phyloP scores from a whole-genome alignment of 37 sponge, comb jelly and placozoan species.

The Hexactinellida sp. region DNA sequence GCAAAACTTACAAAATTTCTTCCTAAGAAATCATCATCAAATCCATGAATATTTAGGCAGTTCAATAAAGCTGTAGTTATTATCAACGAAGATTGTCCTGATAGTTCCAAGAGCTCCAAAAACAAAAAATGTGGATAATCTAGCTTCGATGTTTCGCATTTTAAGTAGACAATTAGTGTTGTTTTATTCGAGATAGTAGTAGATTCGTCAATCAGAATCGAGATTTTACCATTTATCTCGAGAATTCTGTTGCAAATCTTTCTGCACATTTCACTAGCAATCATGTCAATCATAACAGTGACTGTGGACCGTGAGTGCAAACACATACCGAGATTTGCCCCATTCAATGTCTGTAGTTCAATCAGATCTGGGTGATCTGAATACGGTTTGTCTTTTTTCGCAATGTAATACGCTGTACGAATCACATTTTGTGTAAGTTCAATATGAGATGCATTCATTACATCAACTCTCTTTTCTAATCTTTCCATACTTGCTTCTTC shows the following conservation, averaged over 20 bases:
- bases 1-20: slow-evolving; percentile 15
- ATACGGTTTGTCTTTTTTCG: slow-evolving; percentile 8
- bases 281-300: slow-evolving; percentile 14
- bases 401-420: slow-evolving; percentile 14
- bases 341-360: slow-evolving; percentile 17
- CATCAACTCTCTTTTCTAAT: slow-evolving; percentile 14
- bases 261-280: slow-evolving; percentile 17
- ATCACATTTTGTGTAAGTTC: slow-evolving; percentile 14
- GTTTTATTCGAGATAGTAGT: slow-evolving; percentile 14
- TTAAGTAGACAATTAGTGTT: slow-evolving; percentile 4
- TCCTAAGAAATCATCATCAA: slow-evolving; percentile 15
- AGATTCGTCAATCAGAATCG: slow-evolving; percentile 2
- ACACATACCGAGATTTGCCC: slow-evolving; percentile 17
- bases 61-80: slow-evolving; percentile 17
- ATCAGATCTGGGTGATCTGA: slow-evolving; percentile 12
- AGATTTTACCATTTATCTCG: not conserved
- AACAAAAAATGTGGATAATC: slow-evolving; percentile 10
- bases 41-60: slow-evolving; percentile 8
- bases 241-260: slow-evolving; percentile 17
- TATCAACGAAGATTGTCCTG: slow-evolving; percentile 6
- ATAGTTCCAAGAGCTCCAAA: slow-evolving; percentile 13
- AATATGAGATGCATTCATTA: not conserved
- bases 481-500: slow-evolving; percentile 9
- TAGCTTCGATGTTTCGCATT: slow-evolving; percentile 13
- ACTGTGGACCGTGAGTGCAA: slow-evolving; percentile 6